These are phyloP conservation scores for Poeciliopsis gracilis DNA, from an alignment of 2,797 vertebrate species.

Conservation along the genomic window DNA sequence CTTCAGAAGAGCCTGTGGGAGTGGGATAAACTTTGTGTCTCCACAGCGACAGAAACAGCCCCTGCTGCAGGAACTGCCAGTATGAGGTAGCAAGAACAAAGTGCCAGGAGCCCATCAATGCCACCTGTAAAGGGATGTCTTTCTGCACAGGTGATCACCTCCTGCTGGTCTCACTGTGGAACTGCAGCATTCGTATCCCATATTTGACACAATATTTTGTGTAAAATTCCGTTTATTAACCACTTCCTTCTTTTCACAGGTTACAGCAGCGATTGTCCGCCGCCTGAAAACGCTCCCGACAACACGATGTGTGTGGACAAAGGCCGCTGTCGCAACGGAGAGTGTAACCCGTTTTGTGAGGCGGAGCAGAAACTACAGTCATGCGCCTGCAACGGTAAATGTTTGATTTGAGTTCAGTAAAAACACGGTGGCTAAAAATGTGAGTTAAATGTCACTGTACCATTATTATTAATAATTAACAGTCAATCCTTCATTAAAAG, in stretches of 20 bases:
- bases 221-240: neutral
- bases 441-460: no score
- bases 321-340: conserved; percentile 87
- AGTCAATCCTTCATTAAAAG: no score
- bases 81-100: conserved; percentile 85
- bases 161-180: conserved; percentile 33
- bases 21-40: neutral
- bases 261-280: conserved; percentile 90
- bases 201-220: neutral
- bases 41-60: conserved; percentile 93
- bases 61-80: conserved; percentile 89
- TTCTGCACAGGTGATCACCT: conserved; percentile 88
- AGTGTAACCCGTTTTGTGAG: conserved; percentile 95
- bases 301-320: conserved; percentile 90
- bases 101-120: conserved; percentile 95
- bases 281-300: conserved; percentile 86
- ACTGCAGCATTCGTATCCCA: conserved; percentile 1
- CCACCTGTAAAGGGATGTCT: conserved; percentile 94
- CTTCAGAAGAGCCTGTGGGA: neutral
- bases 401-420: neutral
- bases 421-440: neutral
- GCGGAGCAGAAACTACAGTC: conserved; percentile 82
- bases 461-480: no score
- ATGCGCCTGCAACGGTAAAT: conserved; percentile 92
- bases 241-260: conserved; percentile 72